Conservation (phyloP, 2,888 invertebrate species). For the Drosophila acutilabella region DNA sequence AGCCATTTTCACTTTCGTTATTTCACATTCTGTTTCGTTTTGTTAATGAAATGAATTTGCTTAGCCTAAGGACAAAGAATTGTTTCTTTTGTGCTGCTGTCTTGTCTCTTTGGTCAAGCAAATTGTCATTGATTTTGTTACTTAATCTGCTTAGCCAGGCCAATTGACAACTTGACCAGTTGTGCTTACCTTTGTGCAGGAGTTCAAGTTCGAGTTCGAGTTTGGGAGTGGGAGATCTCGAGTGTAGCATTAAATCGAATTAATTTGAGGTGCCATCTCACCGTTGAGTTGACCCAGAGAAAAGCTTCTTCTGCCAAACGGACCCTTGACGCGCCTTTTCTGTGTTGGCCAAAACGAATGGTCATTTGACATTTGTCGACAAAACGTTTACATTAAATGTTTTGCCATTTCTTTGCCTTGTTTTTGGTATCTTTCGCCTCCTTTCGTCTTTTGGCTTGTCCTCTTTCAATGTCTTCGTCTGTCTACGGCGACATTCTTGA, state of each 20-base stretch:
- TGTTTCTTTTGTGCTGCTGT: constrained; percentile 32
- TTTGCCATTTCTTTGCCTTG: constrained; percentile 68
- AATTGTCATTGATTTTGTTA: constrained; percentile 76
- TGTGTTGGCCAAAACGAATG: constrained; percentile 48
- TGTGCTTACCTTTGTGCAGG: constrained; percentile 42
- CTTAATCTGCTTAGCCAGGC: constrained; percentile 66
- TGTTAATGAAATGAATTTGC: constrained; percentile 69
- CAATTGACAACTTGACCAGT: constrained; percentile 25
- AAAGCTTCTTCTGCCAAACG: neutral
- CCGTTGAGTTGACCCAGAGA: constrained; percentile 8
- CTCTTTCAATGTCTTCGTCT: constrained; percentile 49
- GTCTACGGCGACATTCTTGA: constrained; percentile 70
- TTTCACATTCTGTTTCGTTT: constrained; percentile 18
- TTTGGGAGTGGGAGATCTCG: constrained; percentile 2
- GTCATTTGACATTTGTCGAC: constrained; percentile 81
- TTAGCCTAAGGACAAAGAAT: constrained; percentile 31
- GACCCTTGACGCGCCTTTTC: constrained; percentile 56
- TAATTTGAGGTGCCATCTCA: constrained; percentile 65
- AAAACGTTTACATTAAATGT: constrained; percentile 81
- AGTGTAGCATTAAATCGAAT: constrained; percentile 77
- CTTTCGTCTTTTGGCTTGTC: constrained; percentile 31
- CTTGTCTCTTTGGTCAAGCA: constrained; percentile 46
- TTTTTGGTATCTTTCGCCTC: constrained; percentile 35
- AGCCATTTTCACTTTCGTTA: constrained; percentile 50
- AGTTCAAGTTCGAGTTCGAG: constrained; percentile 22